Conservation (phyloP, 2,113 vertebrate species). For the Lasiurus cinereus region DNA sequence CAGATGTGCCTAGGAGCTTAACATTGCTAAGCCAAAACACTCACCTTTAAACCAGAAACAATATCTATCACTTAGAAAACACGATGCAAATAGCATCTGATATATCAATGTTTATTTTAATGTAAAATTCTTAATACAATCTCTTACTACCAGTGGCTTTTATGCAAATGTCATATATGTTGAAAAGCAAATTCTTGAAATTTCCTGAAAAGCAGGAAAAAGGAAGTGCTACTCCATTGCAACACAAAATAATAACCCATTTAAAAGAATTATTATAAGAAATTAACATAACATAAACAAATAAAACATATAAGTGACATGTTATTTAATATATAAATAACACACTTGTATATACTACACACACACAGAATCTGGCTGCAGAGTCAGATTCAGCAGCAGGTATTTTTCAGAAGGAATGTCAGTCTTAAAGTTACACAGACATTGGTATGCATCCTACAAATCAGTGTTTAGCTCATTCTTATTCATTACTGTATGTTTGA, state of each 20-base stretch:
- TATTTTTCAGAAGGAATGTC: not conserved
- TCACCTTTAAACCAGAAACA: not conserved
- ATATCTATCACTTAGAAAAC: not conserved
- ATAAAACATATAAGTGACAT: not conserved
- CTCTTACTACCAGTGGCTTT: not conserved
- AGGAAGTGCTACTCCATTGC: not conserved
- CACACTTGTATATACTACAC: not conserved
- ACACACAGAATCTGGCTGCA: not conserved
- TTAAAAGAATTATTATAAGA: conserved; percentile 23
- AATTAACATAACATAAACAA: not conserved
- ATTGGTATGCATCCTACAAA: not conserved
- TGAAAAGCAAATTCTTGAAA: not conserved
- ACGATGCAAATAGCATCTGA: not conserved
- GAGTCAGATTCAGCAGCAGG: not conserved
- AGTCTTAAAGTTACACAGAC: not conserved
- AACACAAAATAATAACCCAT: not conserved
- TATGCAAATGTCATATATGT: not conserved
- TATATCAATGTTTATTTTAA: not conserved
- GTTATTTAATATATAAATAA: not conserved
- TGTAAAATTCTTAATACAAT: not conserved
- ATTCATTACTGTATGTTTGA: not conserved
- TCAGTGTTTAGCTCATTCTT: not conserved
- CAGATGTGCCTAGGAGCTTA: not conserved
- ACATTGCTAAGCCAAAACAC: not conserved
- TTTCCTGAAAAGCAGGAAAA: not conserved